Evolutionary conservation across 1,140 invertebrate species (phyloP).

Genomic region (Penaeus japonicus): DNA sequence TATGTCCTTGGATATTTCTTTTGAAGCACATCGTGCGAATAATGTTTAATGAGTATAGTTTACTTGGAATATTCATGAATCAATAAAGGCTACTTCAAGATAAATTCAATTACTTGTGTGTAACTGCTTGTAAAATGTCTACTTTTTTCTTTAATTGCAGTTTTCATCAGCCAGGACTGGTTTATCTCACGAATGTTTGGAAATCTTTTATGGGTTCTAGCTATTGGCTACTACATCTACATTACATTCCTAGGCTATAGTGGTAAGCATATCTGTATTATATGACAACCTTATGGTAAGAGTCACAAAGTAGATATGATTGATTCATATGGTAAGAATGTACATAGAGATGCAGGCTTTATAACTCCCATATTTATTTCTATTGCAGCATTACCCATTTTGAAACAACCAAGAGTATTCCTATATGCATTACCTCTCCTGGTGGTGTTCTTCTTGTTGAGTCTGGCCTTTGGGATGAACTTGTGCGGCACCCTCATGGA

Average conservation of each 20-base stretch:
- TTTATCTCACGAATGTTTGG: slow-evolving; percentile 85
- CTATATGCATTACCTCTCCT: slow-evolving; percentile 85
- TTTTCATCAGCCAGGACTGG: slow-evolving; percentile 77
- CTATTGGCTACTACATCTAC: slow-evolving; percentile 92
- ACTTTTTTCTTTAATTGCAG: slow-evolving; percentile 68
- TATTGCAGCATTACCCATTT: slow-evolving; percentile 84
- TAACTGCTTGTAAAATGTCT: not conserved
- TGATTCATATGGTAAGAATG: not conserved
- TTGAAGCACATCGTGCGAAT: not conserved
- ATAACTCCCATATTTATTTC: slow-evolving; percentile 46
- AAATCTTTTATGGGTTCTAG: slow-evolving; percentile 94
- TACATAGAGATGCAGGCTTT: too few relatives aligned
- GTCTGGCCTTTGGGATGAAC: slow-evolving; percentile 72
- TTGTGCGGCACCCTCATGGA: slow-evolving; percentile 78
- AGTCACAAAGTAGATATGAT: not conserved
- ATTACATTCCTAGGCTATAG: slow-evolving; percentile 98
- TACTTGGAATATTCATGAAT: too few relatives aligned
- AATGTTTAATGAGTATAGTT: too few relatives aligned
- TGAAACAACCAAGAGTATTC: slow-evolving; percentile 87
- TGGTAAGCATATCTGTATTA: slow-evolving; percentile 73
- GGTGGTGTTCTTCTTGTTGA: slow-evolving; percentile 81
- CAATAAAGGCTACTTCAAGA: not conserved
- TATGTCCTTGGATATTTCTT: not conserved
- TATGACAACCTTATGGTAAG: not conserved
- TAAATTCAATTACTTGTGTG: not conserved